Base-by-base conservation (phyloP, 2,113 vertebrate genomes). In the Strix uralensis region DNA sequence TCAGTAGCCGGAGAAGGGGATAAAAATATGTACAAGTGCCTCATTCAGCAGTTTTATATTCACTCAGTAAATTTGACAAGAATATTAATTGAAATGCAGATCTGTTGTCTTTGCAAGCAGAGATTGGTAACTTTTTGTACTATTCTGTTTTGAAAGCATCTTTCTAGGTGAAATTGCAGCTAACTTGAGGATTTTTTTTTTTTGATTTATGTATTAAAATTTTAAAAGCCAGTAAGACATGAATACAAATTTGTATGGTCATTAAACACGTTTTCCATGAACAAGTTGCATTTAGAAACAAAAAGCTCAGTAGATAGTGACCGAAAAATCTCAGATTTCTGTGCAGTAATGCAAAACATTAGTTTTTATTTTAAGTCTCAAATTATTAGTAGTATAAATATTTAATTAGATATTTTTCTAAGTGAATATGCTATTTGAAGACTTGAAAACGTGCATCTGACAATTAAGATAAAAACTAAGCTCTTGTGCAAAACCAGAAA, bases 11-110 rank as follows among this genome's bases (percentile, higher is more conserved):
- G 87, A 93, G 83, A 89, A 95, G 40, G 75, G 72, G 63, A 93
- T 88, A 96, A 96, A 97, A 98, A 95, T 73, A 94, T 59, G 94
- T 94, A 80, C 79, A 93, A 97, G 94, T 83, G 81, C 84, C 94
- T 95, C 80, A 94, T 23, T 89, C 91, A 96, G 90, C 88, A 97
- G 91, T 77, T 96, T 96, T 72, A 92, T 73, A 90, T 73, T 86
- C 86, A 86, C 51, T 85, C 2, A 16, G 70, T 88, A 90, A 81
- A 81, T 90, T 30, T 91, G 93, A 91, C 59, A 92, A 57, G 88
- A 96, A 96, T 86, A 92, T 89, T 96, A 96, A 93, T 79, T 91
- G 71, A 94, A 94, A 86, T 55, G 42, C 57, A 75, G 62, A 75
- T 81, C 85, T 91, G 66, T 57, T 71, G 47, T 93, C 86, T 84